Evolutionary conservation across 2,888 invertebrate genomes (phyloP), one percentile per base, ranked within the genome.

Genomic region (Yponomeuta sedellus): DNA sequence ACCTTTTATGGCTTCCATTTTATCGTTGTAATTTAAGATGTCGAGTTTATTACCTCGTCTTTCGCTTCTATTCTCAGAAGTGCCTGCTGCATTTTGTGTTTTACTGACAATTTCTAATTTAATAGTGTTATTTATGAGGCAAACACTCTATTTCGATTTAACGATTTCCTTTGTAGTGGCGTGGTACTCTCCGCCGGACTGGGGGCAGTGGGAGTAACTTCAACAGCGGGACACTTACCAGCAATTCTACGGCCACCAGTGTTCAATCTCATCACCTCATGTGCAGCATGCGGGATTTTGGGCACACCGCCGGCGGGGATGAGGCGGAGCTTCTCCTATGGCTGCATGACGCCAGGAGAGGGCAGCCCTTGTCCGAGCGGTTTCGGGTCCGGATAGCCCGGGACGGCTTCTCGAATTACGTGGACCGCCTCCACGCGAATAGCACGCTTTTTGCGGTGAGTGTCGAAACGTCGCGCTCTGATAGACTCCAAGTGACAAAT

Each of bases 281-380:
- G 85, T 95, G 97, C 83, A 96, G 96, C 77, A 95, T 97, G 94
- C 91, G 97, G 19, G 96, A 97, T 83, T 97, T 97, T 80, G 96
- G 96, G 0, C 96, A 96, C 80, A 95, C 96, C 65, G 94, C 97
- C 1, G 96, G 96, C 0, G 97, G 97, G 0, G 97, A 98, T 82
- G 97, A 97, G 78, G 96, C 96, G 0, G 97, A 98, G 85, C 93
- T 98, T 19, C 95, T 96, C 74, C 95, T 98, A 75, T 96, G 96
- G 76, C 88, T 98, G 0, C 98, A 96, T 82, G 97, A 98, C 81
- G 94, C 94, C 22, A 93, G 94, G 73, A 93, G 94, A 75, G 94
- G 93, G 74, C 95, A 94, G 74, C 96, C 96, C 71, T 92, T 98
- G 69, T 97, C 97, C 67, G 98, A 98, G 85, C 92, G 97, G 70